A percentile compares a stretch with the other conserved stretches of the same genome.
Conservation (phyloP, 2,888 invertebrate genomes). For the Polietes domitor region DNA sequence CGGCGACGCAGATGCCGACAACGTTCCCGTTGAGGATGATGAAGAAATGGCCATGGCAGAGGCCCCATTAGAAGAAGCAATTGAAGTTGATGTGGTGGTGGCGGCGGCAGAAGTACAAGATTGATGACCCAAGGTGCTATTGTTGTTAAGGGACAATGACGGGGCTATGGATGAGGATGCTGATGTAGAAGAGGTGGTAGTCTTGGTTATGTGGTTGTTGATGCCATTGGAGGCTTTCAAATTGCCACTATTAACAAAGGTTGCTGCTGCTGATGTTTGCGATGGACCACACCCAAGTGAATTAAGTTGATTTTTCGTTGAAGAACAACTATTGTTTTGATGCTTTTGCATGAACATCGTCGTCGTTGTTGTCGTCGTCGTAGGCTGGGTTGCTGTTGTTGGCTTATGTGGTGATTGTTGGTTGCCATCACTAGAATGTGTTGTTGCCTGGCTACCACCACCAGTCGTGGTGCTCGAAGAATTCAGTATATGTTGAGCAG, state of each 20-base stretch:
- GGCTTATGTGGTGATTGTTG: constrained; percentile 36
- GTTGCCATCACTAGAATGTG: constrained; percentile 46
- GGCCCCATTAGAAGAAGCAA: constrained; percentile 45
- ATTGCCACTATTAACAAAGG: constrained; percentile 56
- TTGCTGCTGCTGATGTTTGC: constrained; percentile 66
- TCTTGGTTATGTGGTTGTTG: constrained; percentile 45
- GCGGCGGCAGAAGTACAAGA: constrained; percentile 34
- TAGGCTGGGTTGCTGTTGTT: constrained; percentile 34
- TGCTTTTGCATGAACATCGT: constrained; percentile 35
- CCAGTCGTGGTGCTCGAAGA: not conserved
- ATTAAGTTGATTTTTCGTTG: constrained; percentile 62
- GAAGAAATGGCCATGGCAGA: constrained; percentile 57
- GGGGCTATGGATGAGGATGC: constrained; percentile 24
- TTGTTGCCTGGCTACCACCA: constrained; percentile 44
- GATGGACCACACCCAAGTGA: constrained; percentile 69
- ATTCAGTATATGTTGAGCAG: constrained; percentile 19
- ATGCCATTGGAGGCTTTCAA: constrained; percentile 39
- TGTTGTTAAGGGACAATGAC: constrained; percentile 44
- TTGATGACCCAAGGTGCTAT: constrained; percentile 44
- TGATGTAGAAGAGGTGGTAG: constrained; percentile 35
- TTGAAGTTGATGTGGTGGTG: constrained; percentile 25
- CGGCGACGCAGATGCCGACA: constrained; percentile 46
- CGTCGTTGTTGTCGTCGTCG: constrained; percentile 30
- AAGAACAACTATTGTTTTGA: constrained; percentile 40
- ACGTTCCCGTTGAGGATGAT: constrained; percentile 51